phyloP scores from a whole-genome alignment of 2,888 invertebrate genomes.

The Agrotis segetum region DNA sequence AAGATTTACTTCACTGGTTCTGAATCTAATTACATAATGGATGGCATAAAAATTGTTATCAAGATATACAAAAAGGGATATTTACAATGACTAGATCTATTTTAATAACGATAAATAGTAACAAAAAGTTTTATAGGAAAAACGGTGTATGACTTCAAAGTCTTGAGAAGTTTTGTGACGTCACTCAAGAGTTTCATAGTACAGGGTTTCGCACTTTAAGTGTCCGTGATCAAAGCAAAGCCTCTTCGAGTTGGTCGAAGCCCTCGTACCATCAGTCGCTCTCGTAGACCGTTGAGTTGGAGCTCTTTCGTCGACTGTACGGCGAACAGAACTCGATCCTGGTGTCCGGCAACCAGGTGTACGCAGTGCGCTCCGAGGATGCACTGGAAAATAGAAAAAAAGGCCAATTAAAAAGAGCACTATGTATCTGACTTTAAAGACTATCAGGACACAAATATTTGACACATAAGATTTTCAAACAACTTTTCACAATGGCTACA shows the following conservation, averaged over 20 bases:
- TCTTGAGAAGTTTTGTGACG: constrained; percentile 51
- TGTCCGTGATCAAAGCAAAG: constrained; percentile 81
- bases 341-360: constrained; percentile 89
- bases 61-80: constrained; percentile 48
- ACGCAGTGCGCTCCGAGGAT: constrained; percentile 90
- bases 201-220: constrained; percentile 68
- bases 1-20: constrained; percentile 27
- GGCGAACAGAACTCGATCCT: constrained; percentile 87
- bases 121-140: constrained; percentile 43
- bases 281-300: constrained; percentile 88
- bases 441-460: not conserved
- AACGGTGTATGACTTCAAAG: constrained; percentile 44
- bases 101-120: constrained; percentile 35
- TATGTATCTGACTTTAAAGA: no score
- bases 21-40: constrained; percentile 57
- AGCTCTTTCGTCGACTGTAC: constrained; percentile 85
- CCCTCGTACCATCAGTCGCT: constrained; percentile 88
- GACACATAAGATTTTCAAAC: not conserved
- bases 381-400: constrained; percentile 82
- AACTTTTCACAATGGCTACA: no score
- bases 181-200: constrained; percentile 62
- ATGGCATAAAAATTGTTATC: constrained; percentile 62
- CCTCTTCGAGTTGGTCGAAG: constrained; percentile 87
- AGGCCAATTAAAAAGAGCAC: constrained; percentile 14
- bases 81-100: constrained; percentile 64